These are phyloP conservation scores for Drosophila vallismaia DNA, from an alignment of 2,888 invertebrate species.

Conservation along the genomic window DNA sequence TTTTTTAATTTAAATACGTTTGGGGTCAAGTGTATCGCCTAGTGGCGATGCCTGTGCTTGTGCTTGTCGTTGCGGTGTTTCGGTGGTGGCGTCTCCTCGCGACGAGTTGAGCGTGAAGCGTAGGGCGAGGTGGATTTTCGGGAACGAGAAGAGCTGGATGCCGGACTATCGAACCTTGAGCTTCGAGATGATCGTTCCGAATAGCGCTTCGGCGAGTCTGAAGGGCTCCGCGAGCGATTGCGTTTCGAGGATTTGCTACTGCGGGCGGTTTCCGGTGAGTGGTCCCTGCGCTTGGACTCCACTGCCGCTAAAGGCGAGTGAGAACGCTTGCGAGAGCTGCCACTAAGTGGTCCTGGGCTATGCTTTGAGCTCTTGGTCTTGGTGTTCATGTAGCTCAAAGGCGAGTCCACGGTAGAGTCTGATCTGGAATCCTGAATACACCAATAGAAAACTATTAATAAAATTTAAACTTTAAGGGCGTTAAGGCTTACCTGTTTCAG, in stretches of 20 bases:
- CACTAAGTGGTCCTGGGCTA: conserved; percentile 57
- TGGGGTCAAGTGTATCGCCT: not conserved
- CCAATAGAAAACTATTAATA: not conserved
- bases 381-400: conserved; percentile 63
- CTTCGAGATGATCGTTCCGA: conserved; percentile 65
- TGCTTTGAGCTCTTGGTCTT: conserved; percentile 58
- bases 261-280: conserved; percentile 58
- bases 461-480: no score
- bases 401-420: conserved; percentile 73
- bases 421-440: conserved; percentile 55
- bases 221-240: conserved; percentile 74
- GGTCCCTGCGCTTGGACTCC: conserved; percentile 53
- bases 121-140: conserved; percentile 73
- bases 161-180: conserved; percentile 78
- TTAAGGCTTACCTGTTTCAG: conserved; percentile 89
- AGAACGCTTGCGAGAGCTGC: conserved; percentile 82
- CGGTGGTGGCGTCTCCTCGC: conserved; percentile 65
- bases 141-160: conserved; percentile 48
- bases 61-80: conserved; percentile 83
- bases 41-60: conserved; percentile 85
- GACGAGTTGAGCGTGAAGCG: conserved; percentile 58
- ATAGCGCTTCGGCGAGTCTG: conserved; percentile 80
- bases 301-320: conserved; percentile 83
- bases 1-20: conserved; percentile 11
- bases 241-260: conserved; percentile 69